Evolutionary conservation across 1,140 invertebrate species (phyloP).

Genomic region (Holotrichia oblita): DNA sequence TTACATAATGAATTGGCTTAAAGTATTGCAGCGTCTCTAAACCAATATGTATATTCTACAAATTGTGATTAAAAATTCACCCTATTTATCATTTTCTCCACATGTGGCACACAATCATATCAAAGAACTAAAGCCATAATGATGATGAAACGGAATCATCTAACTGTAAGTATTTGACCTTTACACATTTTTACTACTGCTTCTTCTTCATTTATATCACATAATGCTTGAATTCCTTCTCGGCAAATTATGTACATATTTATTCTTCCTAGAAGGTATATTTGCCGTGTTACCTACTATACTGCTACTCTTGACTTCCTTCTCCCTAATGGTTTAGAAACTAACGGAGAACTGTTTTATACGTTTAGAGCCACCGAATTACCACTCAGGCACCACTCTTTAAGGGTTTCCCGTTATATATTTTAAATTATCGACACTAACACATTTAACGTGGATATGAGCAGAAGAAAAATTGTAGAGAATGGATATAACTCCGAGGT

Average conservation of each 20-base stretch:
- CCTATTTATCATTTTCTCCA: background rate
- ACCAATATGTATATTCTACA: background rate
- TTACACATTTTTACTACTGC: conserved; percentile 9
- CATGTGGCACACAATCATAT: background rate
- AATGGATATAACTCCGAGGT: background rate
- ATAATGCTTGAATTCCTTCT: conserved; percentile 35
- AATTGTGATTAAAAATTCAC: background rate
- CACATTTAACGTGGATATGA: conserved; percentile 3
- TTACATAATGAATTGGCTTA: too few relatives aligned
- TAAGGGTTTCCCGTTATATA: conserved; percentile 18
- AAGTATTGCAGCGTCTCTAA: too few relatives aligned
- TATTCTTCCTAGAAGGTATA: conserved; percentile 10
- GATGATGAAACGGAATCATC: background rate
- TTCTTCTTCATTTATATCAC: conserved; percentile 30
- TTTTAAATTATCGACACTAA: conserved; percentile 18
- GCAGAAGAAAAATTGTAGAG: conserved; percentile 1
- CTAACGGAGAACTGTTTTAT: conserved; percentile 22
- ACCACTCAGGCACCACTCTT: background rate
- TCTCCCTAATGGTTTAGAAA: conserved; percentile 12
- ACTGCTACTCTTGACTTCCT: conserved; percentile 11
- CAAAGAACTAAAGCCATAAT: background rate
- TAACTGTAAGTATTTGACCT: background rate
- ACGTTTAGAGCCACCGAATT: background rate
- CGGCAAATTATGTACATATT: conserved; percentile 29
- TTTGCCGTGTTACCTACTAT: conserved; percentile 16